Evolutionary conservation across 1,140 invertebrate genomes (phyloP), one percentile per base, ranked within the genome.

Genomic region (Eriocheir sinensis): DNA sequence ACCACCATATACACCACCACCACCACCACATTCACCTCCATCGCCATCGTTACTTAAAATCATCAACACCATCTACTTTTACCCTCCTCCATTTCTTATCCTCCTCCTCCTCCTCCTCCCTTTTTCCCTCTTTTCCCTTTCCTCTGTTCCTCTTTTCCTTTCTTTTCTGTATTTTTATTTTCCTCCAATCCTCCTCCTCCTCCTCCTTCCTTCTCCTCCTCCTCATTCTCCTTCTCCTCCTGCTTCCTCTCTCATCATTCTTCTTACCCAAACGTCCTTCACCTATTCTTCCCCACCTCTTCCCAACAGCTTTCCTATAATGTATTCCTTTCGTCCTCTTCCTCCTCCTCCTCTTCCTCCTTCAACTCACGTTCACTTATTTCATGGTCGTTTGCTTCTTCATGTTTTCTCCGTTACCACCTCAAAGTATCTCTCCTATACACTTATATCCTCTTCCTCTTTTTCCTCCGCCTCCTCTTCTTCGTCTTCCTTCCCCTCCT

Each of bases 291-390:
- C 81, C 81, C 30, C 34, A 17, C 81, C 34, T 32, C 81, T 32
- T 32, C 81, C 34, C 30, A 9, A 17, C 15, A 12, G 17, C 81
- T 32, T 32, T 32, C 34, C 32, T 85, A 12, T 32, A 27, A 12
- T 32, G 17, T 21, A 17, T 32, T 21, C 30, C 15, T 21, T 21
- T 9, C 32, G 9, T 27, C 60, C 27, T 27, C 60, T 72, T 83
- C 21, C 80, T 83, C 21, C 80, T 36, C 80, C 34, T 83, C 80
- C 34, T 83, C 80, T 15, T 83, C 86, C 86, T 88, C 38, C 86
- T 41, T n/a, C 17, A 17, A 15, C n/a, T 40, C 34, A n/a, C 40
- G 17, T 88, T 41, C 9, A 27, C 4, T 40, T 21, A 2, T 88
- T 53, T 53, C 9, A 3, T 53, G n/a, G n/a, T n/a, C n/a, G 12